phyloP scores from a whole-genome alignment of 2,888 invertebrate genomes.

The Sminthurides aquaticus region DNA sequence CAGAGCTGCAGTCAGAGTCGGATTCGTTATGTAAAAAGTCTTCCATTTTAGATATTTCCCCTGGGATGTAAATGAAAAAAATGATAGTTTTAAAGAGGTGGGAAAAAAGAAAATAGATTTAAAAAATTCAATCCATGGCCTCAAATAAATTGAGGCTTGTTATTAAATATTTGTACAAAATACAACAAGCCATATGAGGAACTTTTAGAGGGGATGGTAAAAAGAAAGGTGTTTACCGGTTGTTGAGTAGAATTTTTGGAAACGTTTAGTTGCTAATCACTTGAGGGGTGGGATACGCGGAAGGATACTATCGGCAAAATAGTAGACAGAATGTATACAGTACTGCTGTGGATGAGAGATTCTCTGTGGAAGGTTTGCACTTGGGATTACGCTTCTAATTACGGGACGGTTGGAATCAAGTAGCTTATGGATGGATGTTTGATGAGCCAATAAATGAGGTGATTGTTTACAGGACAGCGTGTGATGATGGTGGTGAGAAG shows the following conservation, averaged over 20 bases:
- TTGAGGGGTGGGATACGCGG: neutral
- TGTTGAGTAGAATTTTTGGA: neutral
- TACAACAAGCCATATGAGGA: too few species aligned
- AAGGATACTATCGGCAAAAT: neutral
- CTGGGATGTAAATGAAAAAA: neutral
- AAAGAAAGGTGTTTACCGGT: neutral
- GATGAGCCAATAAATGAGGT: neutral
- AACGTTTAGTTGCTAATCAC: neutral
- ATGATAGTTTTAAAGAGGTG: neutral
- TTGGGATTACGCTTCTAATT: neutral
- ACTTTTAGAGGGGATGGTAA: too few species aligned
- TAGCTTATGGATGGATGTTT: neutral
- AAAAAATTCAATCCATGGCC: too few species aligned
- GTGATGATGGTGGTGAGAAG: neutral
- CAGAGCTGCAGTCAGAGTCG: slow-evolving; percentile 21
- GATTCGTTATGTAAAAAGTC: slow-evolving; percentile 17
- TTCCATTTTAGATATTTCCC: slow-evolving; percentile 17
- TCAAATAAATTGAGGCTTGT: too few species aligned
- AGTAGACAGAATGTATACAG: neutral
- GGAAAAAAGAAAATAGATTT: neutral
- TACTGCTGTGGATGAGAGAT: too few species aligned
- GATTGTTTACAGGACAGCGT: neutral
- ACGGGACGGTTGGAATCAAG: neutral
- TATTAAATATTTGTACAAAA: too few species aligned
- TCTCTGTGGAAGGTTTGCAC: neutral